Percentiles rank a stretch among this genome's conserved stretches.
These are phyloP conservation scores for Tryphoninae sp. DNA, from an alignment of 2,888 invertebrate species.

Conservation along the genomic window DNA sequence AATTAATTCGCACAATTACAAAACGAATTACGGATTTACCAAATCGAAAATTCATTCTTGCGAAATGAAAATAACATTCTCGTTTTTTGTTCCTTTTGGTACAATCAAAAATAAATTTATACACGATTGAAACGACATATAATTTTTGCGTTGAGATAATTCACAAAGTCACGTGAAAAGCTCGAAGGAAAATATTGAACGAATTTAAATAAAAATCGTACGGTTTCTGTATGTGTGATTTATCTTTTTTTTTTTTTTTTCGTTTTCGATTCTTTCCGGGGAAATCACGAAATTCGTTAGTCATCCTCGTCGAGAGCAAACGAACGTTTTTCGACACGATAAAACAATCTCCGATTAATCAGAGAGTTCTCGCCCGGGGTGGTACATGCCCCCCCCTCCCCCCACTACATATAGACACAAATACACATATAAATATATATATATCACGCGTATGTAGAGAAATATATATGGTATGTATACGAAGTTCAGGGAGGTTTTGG, in stretches of 20 bases:
- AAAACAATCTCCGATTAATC: slow-evolving; percentile 62
- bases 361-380: slow-evolving; percentile 46
- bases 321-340: slow-evolving; percentile 52
- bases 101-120: not conserved
- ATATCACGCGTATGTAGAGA: not conserved
- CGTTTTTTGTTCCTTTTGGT: not conserved
- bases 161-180: no score
- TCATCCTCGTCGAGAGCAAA: slow-evolving; percentile 41
- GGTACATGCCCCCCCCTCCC: not conserved
- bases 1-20: no score
- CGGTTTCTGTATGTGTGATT: not conserved
- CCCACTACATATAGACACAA: not conserved
- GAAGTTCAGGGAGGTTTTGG: slow-evolving; percentile 30
- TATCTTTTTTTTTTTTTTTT: slow-evolving; percentile 24
- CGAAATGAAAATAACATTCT: not conserved
- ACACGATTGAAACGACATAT: no score
- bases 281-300: slow-evolving; percentile 57
- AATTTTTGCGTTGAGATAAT: no score
- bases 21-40: no score
- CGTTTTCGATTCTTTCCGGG: slow-evolving; percentile 17
- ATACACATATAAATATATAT: not conserved
- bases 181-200: no score
- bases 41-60: no score
- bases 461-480: not conserved
- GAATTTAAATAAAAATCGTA: not conserved